Evolutionary conservation across 2,888 invertebrate genomes (phyloP).

Genomic region (Polymixis lichenea): DNA sequence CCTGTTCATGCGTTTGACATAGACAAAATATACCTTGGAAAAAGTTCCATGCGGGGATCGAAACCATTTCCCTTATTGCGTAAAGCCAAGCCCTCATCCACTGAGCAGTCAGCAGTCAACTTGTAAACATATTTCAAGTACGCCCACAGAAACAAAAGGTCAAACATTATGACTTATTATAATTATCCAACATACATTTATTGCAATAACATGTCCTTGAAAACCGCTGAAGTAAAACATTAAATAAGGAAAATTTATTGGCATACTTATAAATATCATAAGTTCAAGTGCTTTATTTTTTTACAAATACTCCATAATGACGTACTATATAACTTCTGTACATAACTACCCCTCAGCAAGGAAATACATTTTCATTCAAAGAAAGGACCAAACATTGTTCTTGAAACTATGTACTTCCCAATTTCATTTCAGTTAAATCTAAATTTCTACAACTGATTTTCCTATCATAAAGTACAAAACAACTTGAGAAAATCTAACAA

Average conservation of each 20-base stretch:
- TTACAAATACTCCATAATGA: neutral
- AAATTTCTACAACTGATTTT: neutral
- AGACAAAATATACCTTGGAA: neutral
- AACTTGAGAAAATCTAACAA: neutral
- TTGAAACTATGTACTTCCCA: neutral
- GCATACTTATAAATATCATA: neutral
- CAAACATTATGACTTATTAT: neutral
- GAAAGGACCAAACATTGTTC: neutral
- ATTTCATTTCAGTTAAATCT: neutral
- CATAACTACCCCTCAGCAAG: no score
- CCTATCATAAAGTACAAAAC: neutral
- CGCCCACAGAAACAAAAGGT: neutral
- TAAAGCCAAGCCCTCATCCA: neutral
- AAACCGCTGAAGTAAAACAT: slow-evolving; percentile 6
- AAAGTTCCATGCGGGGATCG: neutral
- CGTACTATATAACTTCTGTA: neutral
- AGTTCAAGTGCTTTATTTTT: no score
- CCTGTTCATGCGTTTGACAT: neutral
- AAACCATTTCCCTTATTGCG: neutral
- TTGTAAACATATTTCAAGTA: neutral
- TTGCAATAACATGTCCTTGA: slow-evolving; percentile 1
- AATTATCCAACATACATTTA: slow-evolving; percentile 5
- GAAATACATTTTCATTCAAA: neutral
- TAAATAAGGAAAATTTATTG: neutral
- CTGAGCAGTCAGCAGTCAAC: neutral